Percentiles rank a stretch among this genome's conserved stretches.
These are phyloP conservation scores for Dipodomys ordii DNA, from an alignment of 2,113 vertebrate genomes.

Conservation along the genomic window DNA sequence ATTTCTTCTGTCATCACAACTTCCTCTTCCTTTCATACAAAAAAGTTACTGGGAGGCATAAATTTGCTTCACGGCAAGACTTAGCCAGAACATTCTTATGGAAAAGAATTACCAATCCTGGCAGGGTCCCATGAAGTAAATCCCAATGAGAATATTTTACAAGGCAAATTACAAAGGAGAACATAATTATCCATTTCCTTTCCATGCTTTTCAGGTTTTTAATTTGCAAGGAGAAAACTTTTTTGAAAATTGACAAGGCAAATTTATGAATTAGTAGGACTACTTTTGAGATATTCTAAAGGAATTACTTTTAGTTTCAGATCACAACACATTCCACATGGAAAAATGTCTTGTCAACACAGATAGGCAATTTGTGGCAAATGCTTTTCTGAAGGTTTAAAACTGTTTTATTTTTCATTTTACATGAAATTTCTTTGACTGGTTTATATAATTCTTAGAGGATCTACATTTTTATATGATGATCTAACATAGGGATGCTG, in stretches of 20 bases:
- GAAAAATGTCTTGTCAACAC: not conserved
- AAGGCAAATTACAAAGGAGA: constrained; percentile 75
- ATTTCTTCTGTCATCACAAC: constrained; percentile 44
- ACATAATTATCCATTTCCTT: constrained; percentile 73
- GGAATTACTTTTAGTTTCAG: constrained; percentile 43
- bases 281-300: constrained; percentile 52
- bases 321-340: constrained; percentile 30
- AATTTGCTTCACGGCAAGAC: constrained; percentile 74
- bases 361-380: not conserved
- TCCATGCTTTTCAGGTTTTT: constrained; percentile 37
- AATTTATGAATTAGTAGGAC: constrained; percentile 63
- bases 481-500: not conserved
- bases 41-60: constrained; percentile 59
- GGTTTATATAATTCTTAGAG: not conserved
- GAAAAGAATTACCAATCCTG: constrained; percentile 77
- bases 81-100: constrained; percentile 68
- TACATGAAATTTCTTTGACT: not conserved
- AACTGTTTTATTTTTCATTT: not conserved
- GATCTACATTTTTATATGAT: not conserved
- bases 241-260: constrained; percentile 55
- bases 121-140: constrained; percentile 66
- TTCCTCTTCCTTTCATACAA: constrained; percentile 41
- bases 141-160: constrained; percentile 76
- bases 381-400: not conserved
- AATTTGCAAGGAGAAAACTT: constrained; percentile 55